Percentiles rank a stretch among this genome's conserved stretches.
These are phyloP conservation scores for Cygnus atratus DNA, from an alignment of 2,113 vertebrate genomes.

Conservation along the genomic window DNA sequence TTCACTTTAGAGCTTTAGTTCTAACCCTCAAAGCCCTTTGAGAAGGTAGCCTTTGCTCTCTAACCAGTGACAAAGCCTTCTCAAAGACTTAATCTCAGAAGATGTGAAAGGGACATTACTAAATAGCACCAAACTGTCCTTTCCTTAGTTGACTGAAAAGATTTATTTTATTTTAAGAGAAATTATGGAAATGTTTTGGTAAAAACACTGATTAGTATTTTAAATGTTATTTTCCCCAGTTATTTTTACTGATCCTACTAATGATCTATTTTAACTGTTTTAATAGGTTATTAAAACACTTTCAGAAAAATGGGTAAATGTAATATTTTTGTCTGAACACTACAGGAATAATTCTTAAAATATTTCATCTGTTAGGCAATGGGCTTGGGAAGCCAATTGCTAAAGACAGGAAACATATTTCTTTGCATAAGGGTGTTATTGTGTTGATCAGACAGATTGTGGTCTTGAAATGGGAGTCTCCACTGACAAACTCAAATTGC, in stretches of 20 bases:
- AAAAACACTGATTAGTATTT: background rate
- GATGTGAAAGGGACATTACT: background rate
- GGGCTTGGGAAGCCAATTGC: background rate
- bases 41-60: background rate
- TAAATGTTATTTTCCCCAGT: background rate
- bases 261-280: background rate
- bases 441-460: fast-evolving
- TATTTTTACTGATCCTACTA: background rate
- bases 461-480: background rate
- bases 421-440: background rate
- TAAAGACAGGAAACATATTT: background rate
- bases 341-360: background rate
- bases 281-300: background rate
- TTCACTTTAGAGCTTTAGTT: background rate
- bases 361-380: background rate
- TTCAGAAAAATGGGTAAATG: background rate
- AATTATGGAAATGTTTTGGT: background rate
- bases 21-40: background rate
- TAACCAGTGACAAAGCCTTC: background rate
- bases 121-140: background rate
- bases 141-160: background rate
- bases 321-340: background rate
- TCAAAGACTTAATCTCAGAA: background rate
- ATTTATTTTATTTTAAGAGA: background rate
- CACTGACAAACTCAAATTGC: background rate